Evolutionary conservation across 35 echinoderm and acorn worm genomes (phyloP).

Genomic region (Lytechinus variegatus): DNA sequence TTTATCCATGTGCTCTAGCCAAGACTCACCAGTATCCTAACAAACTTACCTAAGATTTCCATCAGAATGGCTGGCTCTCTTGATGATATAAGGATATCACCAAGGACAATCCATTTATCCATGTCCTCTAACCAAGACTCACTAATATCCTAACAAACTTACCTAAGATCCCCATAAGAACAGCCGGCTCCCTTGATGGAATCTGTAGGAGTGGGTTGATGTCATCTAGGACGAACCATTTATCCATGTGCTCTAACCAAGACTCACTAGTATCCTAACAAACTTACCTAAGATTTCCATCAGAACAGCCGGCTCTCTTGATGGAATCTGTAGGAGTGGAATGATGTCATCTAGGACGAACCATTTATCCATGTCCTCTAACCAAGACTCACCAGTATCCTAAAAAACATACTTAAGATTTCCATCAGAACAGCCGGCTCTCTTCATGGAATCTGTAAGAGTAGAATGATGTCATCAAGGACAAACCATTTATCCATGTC

Average conservation of each 20-base stretch:
- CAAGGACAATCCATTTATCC: slow-evolving; percentile 98
- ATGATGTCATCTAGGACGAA: too few relatives aligned
- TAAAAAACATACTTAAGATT: slow-evolving; percentile 15
- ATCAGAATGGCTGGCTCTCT: slow-evolving; percentile 96
- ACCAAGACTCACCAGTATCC: too few relatives aligned
- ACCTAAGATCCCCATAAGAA: slow-evolving; percentile 94
- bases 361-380: too few relatives aligned
- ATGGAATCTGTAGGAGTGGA: not conserved
- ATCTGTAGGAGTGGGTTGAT: too few relatives aligned
- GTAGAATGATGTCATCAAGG: too few relatives aligned
- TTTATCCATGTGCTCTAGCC: too few relatives aligned
- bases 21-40: too few relatives aligned
- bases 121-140: slow-evolving; percentile 84
- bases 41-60: slow-evolving; percentile 82
- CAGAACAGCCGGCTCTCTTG: slow-evolving; percentile 86
- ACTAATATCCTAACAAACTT: slow-evolving; percentile 80
- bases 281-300: slow-evolving; percentile 35
- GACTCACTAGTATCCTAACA: too few relatives aligned
- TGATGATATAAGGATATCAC: slow-evolving; percentile 91
- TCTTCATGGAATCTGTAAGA: slow-evolving; percentile 24
- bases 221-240: too few relatives aligned
- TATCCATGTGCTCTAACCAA: too few relatives aligned
- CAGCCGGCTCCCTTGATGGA: slow-evolving; percentile 95
- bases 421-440: slow-evolving; percentile 77
- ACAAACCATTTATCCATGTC: too few relatives aligned